Evolutionary conservation across 2,888 invertebrate genomes (phyloP).

Genomic region (Lumbricus terrestris): DNA sequence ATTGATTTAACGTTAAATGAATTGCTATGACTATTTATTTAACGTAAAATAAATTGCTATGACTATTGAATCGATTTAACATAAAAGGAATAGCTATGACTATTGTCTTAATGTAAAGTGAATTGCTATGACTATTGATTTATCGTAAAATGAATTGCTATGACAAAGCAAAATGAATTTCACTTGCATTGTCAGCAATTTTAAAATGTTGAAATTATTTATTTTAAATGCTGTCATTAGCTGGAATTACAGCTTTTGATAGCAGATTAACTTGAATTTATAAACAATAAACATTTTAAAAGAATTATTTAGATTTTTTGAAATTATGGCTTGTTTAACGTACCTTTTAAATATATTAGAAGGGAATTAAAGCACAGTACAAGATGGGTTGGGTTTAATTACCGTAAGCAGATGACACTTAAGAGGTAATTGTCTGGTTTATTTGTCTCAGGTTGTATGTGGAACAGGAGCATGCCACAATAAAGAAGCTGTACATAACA

Average conservation of each 20-base stretch:
- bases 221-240: background rate
- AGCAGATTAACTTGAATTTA: background rate
- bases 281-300: too few species aligned
- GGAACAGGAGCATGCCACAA: conserved; percentile 26
- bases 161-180: too few species aligned
- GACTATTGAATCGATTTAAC: too few species aligned
- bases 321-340: background rate
- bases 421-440: background rate
- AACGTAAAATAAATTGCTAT: background rate
- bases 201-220: background rate
- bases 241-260: background rate
- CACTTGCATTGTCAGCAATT: too few species aligned
- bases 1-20: background rate
- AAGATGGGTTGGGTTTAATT: background rate
- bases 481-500: conserved; percentile 37
- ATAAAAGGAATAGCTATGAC: too few species aligned
- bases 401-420: background rate
- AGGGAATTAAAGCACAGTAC: background rate
- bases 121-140: background rate
- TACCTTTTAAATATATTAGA: background rate
- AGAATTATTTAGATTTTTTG: background rate
- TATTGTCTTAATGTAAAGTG: too few species aligned
- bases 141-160: background rate
- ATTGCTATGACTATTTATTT: too few species aligned
- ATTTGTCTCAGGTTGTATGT: conserved; percentile 33